These are phyloP conservation scores for Limnephilus lunatus DNA, from an alignment of 2,888 invertebrate species.

Conservation along the genomic window DNA sequence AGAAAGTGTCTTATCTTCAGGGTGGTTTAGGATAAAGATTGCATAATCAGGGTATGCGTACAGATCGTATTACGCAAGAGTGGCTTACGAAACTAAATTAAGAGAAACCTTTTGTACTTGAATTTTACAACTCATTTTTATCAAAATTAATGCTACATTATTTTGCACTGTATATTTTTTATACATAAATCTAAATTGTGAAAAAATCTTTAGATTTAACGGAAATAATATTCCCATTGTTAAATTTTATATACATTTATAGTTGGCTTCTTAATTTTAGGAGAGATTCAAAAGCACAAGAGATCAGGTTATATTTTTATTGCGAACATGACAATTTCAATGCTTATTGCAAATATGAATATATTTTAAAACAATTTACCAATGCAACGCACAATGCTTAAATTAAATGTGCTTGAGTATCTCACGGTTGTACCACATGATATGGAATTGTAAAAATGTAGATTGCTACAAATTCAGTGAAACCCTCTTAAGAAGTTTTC, in stretches of 20 bases:
- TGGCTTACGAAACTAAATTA: slow-evolving; percentile 30
- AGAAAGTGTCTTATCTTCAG: slow-evolving; percentile 34
- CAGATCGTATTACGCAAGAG: not conserved
- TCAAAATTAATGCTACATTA: slow-evolving; percentile 8
- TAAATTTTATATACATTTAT: not conserved
- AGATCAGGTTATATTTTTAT: not conserved
- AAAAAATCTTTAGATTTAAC: not conserved
- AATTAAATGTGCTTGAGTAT: not conserved
- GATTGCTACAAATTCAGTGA: too few relatives aligned
- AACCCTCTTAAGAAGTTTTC: too few relatives aligned
- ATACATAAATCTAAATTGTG: not conserved
- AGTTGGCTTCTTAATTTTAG: not conserved
- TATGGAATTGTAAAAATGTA: too few relatives aligned
- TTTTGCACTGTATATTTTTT: slow-evolving; percentile 13
- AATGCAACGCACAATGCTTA: not conserved
- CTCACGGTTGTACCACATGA: not conserved
- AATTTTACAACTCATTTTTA: slow-evolving; percentile 16
- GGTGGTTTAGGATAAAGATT: slow-evolving; percentile 22
- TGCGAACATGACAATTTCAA: not conserved
- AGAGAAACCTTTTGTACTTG: not conserved
- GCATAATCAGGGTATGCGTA: slow-evolving; percentile 38
- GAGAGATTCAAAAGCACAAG: not conserved
- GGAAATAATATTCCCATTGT: not conserved
- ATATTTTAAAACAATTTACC: not conserved
- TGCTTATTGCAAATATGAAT: not conserved